Evolutionary conservation across 2,113 vertebrate species (phyloP).

Genomic region (Psophia crepitans): DNA sequence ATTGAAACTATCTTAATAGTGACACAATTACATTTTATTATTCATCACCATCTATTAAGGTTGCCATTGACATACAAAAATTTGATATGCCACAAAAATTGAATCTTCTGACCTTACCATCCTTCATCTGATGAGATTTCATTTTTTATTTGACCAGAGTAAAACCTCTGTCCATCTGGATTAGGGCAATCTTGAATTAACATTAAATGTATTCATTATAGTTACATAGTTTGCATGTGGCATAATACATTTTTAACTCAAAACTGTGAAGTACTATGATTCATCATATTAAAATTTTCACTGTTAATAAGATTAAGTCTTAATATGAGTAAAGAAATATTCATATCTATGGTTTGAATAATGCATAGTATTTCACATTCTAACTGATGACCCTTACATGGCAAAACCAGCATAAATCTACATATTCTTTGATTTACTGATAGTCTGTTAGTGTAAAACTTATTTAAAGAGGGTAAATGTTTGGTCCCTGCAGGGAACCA

Average conservation of each 20-base stretch:
- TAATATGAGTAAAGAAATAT: constrained; percentile 68
- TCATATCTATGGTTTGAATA: constrained; percentile 68
- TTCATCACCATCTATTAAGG: constrained; percentile 74
- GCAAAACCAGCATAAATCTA: constrained; percentile 69
- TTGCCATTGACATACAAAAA: constrained; percentile 78
- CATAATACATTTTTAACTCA: constrained; percentile 69
- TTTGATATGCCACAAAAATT: constrained; percentile 77
- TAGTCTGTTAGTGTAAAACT: constrained; percentile 58
- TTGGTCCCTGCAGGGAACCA: constrained; percentile 59
- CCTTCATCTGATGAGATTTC: constrained; percentile 78
- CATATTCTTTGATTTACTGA: constrained; percentile 63
- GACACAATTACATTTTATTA: constrained; percentile 76
- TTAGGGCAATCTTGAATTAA: constrained; percentile 79
- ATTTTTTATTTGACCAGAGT: constrained; percentile 79
- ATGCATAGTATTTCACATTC: constrained; percentile 67
- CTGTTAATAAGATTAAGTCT: constrained; percentile 78
- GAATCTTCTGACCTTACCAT: constrained; percentile 72
- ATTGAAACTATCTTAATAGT: constrained; percentile 71
- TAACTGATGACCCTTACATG: constrained; percentile 41
- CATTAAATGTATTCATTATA: constrained; percentile 79
- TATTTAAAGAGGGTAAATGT: constrained; percentile 70
- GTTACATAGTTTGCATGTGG: constrained; percentile 65
- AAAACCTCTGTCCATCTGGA: constrained; percentile 77
- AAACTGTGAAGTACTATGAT: constrained; percentile 73
- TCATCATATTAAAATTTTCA: constrained; percentile 71